Percentiles rank a stretch among this genome's conserved stretches.
phyloP scores from a whole-genome alignment of 2,113 vertebrate genomes.

The Cyrtonyx montezumae region DNA sequence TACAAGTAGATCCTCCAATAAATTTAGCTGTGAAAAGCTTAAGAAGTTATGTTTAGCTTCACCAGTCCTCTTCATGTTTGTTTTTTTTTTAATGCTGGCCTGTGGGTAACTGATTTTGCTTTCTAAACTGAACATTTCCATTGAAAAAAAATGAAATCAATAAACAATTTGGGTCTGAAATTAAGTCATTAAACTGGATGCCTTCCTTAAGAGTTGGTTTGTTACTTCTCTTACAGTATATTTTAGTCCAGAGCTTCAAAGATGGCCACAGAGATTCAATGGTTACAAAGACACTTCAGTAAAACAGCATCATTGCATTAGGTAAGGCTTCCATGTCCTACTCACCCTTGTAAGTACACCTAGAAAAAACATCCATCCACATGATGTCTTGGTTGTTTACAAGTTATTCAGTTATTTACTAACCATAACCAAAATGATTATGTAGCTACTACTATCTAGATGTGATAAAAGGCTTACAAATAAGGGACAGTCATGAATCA shows the following conservation, averaged over 20 bases:
- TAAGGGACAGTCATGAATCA: not conserved
- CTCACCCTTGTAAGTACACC: not conserved
- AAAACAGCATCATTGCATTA: not conserved
- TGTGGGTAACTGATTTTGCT: not conserved
- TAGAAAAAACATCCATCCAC: not conserved
- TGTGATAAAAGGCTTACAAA: not conserved
- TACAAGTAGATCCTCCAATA: not conserved
- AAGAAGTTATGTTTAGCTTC: not conserved
- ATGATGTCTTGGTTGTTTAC: not conserved
- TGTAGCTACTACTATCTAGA: not conserved
- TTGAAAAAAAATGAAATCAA: not conserved
- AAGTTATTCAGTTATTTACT: not conserved
- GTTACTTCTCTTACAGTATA: not conserved
- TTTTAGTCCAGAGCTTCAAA: not conserved
- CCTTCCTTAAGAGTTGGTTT: not conserved
- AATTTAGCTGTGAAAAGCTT: not conserved
- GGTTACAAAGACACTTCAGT: not conserved
- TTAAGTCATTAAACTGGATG: not conserved
- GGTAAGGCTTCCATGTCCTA: not conserved
- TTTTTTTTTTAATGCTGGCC: not conserved
- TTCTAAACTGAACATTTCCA: not conserved
- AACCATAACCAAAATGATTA: not conserved
- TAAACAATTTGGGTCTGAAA: not conserved
- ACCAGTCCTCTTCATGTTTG: not conserved
- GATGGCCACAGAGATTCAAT: not conserved